Evolutionary conservation across 1,140 invertebrate genomes (phyloP).

Genomic region (Dreissena polymorpha): DNA sequence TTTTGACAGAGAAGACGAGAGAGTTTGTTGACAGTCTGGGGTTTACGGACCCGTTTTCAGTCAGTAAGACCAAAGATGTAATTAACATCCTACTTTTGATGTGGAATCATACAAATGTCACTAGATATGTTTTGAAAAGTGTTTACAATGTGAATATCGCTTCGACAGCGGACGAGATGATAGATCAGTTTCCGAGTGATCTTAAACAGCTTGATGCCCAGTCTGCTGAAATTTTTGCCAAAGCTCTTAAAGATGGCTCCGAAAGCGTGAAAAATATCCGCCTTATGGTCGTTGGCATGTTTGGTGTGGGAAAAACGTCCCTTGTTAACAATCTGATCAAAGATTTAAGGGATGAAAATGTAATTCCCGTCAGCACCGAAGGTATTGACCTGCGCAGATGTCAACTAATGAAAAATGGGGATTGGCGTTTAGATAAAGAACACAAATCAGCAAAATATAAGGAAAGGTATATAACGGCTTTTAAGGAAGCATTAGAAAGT

Average conservation of each 20-base stretch:
- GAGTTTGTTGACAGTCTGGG: no score
- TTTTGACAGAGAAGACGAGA: no score
- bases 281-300: conserved; percentile 41
- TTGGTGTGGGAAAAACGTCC: conserved; percentile 40
- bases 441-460: neutral
- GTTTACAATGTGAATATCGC: neutral
- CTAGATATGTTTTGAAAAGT: neutral
- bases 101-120: conserved; percentile 21
- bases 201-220: conserved; percentile 6
- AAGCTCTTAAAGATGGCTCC: neutral
- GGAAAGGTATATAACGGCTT: neutral
- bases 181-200: neutral
- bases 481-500: no score
- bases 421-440: neutral
- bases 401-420: neutral
- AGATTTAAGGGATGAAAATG: neutral
- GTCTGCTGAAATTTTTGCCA: neutral
- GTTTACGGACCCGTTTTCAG: no score
- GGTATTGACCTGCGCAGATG: neutral
- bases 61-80: neutral
- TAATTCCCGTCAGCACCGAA: neutral
- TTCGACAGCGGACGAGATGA: neutral
- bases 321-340: conserved; percentile 26
- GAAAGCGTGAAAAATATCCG: conserved; percentile 12
- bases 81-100: conserved; percentile 18